Conservation (phyloP, 2,888 invertebrate genomes). For the Pandemis corylana region DNA sequence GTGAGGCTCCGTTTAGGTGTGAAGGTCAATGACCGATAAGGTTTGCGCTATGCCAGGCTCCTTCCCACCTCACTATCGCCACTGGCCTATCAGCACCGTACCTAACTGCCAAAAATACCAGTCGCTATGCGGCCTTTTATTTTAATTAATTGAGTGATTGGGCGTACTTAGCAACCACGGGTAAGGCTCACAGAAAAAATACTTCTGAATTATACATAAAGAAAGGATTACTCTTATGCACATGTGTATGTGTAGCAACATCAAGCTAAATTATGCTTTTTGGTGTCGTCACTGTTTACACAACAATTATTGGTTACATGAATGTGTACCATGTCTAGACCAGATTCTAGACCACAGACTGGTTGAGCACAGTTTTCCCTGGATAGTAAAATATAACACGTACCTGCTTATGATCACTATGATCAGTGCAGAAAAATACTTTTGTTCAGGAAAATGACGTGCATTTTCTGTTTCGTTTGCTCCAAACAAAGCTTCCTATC, state of each 20-base stretch:
- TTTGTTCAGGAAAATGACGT: neutral
- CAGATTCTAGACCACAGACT: neutral
- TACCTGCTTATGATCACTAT: no score
- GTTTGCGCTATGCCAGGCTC: constrained; percentile 73
- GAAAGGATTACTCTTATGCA: neutral
- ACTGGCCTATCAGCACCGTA: constrained; percentile 61
- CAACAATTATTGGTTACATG: neutral
- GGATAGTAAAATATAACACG: no score
- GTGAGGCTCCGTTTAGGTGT: constrained; percentile 82
- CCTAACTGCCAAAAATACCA: constrained; percentile 36
- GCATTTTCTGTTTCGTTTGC: neutral
- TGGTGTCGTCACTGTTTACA: neutral
- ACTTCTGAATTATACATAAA: neutral
- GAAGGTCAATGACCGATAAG: constrained; percentile 84
- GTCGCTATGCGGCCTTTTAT: constrained; percentile 33
- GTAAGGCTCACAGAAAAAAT: neutral
- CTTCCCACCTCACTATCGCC: constrained; percentile 64
- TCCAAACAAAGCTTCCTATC: constrained; percentile 4
- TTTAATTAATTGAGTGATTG: constrained; percentile 18
- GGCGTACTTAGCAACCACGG: neutral
- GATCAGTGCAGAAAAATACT: neutral
- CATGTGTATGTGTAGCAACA: neutral
- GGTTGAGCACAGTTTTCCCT: neutral
- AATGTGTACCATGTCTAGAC: neutral
- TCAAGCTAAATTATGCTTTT: neutral